These are phyloP conservation scores for Oncorhynchus mykiss DNA, from an alignment of 2,113 vertebrate genomes.

Conservation along the genomic window DNA sequence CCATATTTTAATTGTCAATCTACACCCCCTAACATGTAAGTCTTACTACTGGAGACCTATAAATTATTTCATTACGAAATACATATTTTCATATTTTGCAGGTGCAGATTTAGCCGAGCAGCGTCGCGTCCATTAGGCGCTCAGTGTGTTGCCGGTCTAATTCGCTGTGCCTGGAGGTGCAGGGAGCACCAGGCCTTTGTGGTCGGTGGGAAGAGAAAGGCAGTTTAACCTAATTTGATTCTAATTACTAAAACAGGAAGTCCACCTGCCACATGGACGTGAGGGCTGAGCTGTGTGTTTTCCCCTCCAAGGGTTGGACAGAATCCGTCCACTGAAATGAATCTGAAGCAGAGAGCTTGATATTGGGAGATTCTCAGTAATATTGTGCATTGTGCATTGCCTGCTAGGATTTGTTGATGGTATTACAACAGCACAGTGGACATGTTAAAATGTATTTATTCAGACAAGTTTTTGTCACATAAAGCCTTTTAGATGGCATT, in stretches of 20 bases:
- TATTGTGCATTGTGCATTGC: too few species aligned
- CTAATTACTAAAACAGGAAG: conserved; percentile 87
- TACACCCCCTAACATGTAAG: conserved; percentile 43
- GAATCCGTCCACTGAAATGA: conserved; percentile 16
- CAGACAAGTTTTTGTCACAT: background rate
- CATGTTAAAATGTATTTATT: background rate
- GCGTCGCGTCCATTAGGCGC: conserved; percentile 86
- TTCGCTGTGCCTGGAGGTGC: conserved; percentile 84
- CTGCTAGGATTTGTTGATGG: background rate
- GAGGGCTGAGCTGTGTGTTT: conserved; percentile 71
- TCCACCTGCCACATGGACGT: conserved; percentile 90
- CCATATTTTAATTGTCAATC: conserved; percentile 37
- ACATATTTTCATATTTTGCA: conserved; percentile 82
- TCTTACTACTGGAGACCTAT: conserved; percentile 66
- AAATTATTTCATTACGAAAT: conserved; percentile 69
- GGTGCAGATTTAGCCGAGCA: conserved; percentile 69
- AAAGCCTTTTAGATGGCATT: background rate
- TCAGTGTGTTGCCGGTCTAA: conserved; percentile 84
- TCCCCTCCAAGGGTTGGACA: conserved; percentile 43
- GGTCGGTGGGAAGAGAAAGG: conserved; percentile 80
- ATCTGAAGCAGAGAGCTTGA: conserved; percentile 16
- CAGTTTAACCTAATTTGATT: conserved; percentile 90
- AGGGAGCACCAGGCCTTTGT: conserved; percentile 78
- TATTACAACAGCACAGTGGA: background rate
- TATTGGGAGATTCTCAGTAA: background rate